phyloP scores from a whole-genome alignment of 1,140 invertebrate genomes.

The Zaprionus capensis region DNA sequence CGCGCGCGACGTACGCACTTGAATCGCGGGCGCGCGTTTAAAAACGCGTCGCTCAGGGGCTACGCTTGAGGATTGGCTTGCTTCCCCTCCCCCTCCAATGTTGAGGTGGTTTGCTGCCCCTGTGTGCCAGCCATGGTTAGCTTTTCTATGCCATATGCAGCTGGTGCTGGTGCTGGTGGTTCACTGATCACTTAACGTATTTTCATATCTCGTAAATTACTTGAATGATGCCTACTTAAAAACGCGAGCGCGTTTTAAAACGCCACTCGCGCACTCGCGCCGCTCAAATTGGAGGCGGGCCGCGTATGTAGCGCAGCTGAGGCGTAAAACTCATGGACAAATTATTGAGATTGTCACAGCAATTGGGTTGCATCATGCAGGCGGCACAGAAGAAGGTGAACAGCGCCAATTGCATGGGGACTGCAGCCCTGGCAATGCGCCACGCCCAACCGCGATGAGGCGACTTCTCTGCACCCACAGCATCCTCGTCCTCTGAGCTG shows the following conservation, averaged over 20 bases:
- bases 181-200: constrained; percentile 39
- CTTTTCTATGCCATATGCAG: background rate
- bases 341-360: constrained; percentile 94
- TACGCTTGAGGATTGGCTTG: background rate
- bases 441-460: constrained; percentile 88
- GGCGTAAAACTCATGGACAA: constrained; percentile 92
- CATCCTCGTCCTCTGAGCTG: constrained; percentile 51
- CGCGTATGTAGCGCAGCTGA: constrained; percentile 92
- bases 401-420: constrained; percentile 93
- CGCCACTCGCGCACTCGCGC: constrained; percentile 7
- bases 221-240: constrained; percentile 10
- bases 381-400: constrained; percentile 92
- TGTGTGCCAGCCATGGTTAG: background rate
- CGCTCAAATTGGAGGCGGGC: constrained; percentile 92
- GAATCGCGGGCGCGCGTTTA: constrained; percentile 13
- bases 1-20: constrained; percentile 35
- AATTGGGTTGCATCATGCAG: constrained; percentile 92
- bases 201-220: constrained; percentile 43
- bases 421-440: constrained; percentile 90
- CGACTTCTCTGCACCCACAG: constrained; percentile 72
- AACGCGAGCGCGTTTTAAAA: constrained; percentile 16
- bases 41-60: constrained; percentile 28
- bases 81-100: background rate
- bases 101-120: background rate
- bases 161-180: background rate